Base-by-base conservation (phyloP, 92 coral and sea anemone species). In the Umimayanthus kanabou region DNA sequence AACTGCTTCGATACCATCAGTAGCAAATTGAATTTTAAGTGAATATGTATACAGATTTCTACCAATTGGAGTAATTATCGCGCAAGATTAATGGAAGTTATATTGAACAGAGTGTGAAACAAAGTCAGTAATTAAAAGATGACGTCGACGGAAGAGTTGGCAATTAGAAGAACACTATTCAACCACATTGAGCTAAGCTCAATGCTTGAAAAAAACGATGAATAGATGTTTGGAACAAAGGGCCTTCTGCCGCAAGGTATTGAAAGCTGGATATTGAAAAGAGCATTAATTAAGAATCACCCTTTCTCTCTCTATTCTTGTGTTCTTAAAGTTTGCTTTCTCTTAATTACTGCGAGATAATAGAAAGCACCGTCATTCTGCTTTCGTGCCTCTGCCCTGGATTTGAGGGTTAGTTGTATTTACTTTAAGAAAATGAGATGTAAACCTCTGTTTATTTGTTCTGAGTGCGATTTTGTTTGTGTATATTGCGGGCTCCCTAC, bases 61-160 rank as follows among this genome's bases (percentile, higher is more conserved):
- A 47, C 87, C 95, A 93, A 91, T 91, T 93, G 92, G 76, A 73
- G 94, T 85, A 93, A 93, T 93, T 93, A 91, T 93, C 88, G 87
- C 66, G 88, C 76, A 77, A 89, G 86, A 90, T 90, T 90, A 90
- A 92, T 92, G 92, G 88, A 67, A 25, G 90, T 69, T 85, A 86
- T 92, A 92, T 92, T 92, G 94, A 53, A 92, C 88, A 67, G 94
- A 45, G 86, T 39, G 82, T 71, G 55, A 86, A 81, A 92, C 94
- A 92, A 89, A 92, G 92, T 92, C 39, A 80, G 88, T 92, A 92
- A 92, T 92, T 82, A 85, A 89, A 69, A 61, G 76, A 89, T 92
- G 94, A 92, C 94, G 94, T 92, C 70, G 89, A 89, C 85, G 84
- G 69, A 80, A 86, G 90, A 85, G 82, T 85, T 85, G 90, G 92